Conservation (phyloP, 2,113 vertebrate species). For the Tylochromis polylepis region DNA sequence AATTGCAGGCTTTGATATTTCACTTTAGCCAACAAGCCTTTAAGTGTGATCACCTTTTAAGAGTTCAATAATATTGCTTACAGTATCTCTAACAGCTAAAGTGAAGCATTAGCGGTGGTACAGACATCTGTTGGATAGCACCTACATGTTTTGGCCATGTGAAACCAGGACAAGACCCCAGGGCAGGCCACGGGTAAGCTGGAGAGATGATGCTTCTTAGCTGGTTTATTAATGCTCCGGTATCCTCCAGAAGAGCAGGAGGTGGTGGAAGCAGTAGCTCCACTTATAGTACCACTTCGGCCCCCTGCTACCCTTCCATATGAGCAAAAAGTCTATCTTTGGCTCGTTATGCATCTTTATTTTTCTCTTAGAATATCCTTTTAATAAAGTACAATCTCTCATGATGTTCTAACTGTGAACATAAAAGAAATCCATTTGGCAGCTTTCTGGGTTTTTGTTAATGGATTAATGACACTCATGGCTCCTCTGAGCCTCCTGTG, state of each 20-base stretch:
- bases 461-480: neutral
- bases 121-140: neutral
- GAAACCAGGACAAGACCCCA: neutral
- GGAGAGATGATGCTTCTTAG: neutral
- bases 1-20: neutral
- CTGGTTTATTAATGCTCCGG: neutral
- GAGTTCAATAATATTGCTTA: neutral
- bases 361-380: neutral
- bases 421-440: neutral
- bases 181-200: neutral
- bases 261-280: neutral
- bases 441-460: neutral
- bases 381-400: no score
- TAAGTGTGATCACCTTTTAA: neutral
- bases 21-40: neutral
- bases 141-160: neutral
- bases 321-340: neutral
- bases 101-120: neutral
- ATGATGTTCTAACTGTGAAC: neutral
- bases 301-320: neutral
- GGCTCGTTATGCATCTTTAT: neutral
- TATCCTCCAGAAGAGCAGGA: neutral
- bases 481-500: neutral
- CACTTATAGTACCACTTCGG: neutral
- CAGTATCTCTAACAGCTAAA: neutral